Evolutionary conservation across 1,140 invertebrate species (phyloP).

Genomic region (Apis mellifera): Amel_HAv3.1 CM009934.2:11677501-11678000

Average conservation of each 20-base stretch:
- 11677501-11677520: too few relatives aligned
- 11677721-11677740: slow-evolving; percentile 67
- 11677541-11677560: slow-evolving; percentile 2
- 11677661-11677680: slow-evolving; percentile 39
- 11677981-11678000: too few relatives aligned
- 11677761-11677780: slow-evolving; percentile 69
- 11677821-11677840: neutral
- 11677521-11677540: neutral
- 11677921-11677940: too few relatives aligned
- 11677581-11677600: neutral
- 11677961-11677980: too few relatives aligned
- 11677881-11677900: neutral
- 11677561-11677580: slow-evolving; percentile 36
- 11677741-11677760: slow-evolving; percentile 72
- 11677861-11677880: neutral
- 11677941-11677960: too few relatives aligned
- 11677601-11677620: slow-evolving; percentile 11
- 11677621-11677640: slow-evolving; percentile 6
- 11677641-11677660: neutral
- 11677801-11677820: neutral
- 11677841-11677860: neutral
- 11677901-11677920: neutral
- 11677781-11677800: slow-evolving; percentile 47
- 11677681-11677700: slow-evolving; percentile 59
- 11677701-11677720: slow-evolving; percentile 61